Evolutionary conservation across 1,140 invertebrate genomes (phyloP).

Genomic region (Adoxophyes honmai): DNA sequence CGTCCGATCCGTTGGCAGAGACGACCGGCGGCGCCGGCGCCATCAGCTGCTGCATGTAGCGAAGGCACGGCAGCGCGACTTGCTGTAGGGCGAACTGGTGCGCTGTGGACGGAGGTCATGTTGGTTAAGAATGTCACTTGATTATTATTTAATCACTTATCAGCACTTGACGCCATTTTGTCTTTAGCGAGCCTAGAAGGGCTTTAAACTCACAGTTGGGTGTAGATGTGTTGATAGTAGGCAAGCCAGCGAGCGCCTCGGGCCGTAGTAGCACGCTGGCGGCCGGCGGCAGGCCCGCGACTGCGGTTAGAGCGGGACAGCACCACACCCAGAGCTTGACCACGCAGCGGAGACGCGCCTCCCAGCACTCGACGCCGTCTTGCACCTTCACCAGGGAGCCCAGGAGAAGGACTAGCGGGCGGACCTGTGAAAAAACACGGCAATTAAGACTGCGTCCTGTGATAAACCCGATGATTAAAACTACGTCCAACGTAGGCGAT

Average conservation of each 20-base stretch:
- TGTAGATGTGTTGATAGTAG: slow-evolving; percentile 59
- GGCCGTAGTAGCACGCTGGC: slow-evolving; percentile 53
- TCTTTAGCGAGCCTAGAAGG: no score
- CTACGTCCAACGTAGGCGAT: no score
- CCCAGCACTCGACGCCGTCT: slow-evolving; percentile 93
- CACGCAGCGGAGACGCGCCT: slow-evolving; percentile 92
- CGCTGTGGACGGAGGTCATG: no score
- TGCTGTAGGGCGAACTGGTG: slow-evolving; percentile 73
- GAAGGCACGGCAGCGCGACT: slow-evolving; percentile 70
- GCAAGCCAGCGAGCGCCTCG: slow-evolving; percentile 54
- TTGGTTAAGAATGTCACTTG: no score
- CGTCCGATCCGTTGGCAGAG: slow-evolving; percentile 29
- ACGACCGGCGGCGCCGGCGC: slow-evolving; percentile 37
- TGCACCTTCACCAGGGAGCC: slow-evolving; percentile 93
- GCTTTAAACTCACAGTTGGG: slow-evolving; percentile 70
- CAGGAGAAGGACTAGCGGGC: slow-evolving; percentile 89
- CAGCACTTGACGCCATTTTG: no score
- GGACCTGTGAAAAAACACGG: slow-evolving; percentile 81
- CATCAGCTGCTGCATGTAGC: slow-evolving; percentile 74
- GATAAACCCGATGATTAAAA: no score
- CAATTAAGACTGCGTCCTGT: no score
- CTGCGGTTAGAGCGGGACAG: slow-evolving; percentile 71
- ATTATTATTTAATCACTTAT: no score
- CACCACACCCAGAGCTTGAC: slow-evolving; percentile 80
- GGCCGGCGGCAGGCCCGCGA: slow-evolving; percentile 63